A percentile compares a stretch with the other conserved stretches of the same genome.
These are phyloP conservation scores for Calidris pygmaea DNA, from an alignment of 2,113 vertebrate species.

Conservation along the genomic window DNA sequence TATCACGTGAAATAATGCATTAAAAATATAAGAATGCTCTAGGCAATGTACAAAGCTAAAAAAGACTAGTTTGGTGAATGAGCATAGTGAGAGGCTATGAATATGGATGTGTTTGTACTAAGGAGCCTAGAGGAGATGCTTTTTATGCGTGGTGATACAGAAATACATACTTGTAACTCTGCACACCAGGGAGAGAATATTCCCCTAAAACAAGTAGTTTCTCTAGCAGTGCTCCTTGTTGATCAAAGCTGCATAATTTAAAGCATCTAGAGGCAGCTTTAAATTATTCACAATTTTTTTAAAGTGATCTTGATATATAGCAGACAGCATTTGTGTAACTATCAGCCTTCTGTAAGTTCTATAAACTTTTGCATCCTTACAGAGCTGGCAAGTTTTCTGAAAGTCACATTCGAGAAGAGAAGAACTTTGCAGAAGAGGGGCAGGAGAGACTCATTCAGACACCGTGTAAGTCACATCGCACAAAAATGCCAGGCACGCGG, in stretches of 20 bases:
- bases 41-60: not conserved
- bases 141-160: not conserved
- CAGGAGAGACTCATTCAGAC: not conserved
- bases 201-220: slow-evolving; percentile 35
- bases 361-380: not conserved
- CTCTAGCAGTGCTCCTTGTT: slow-evolving; percentile 27
- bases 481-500: not conserved
- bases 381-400: not conserved
- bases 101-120: slow-evolving; percentile 7
- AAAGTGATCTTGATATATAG: not conserved
- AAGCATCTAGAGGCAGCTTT: slow-evolving; percentile 63
- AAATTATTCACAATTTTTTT: slow-evolving; percentile 55
- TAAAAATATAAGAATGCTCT: not conserved
- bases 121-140: slow-evolving; percentile 40
- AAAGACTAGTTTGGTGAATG: slow-evolving; percentile 31
- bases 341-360: not conserved
- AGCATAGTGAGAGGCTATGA: slow-evolving; percentile 1
- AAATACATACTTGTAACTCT: slow-evolving; percentile 14
- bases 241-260: slow-evolving; percentile 78
- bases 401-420: not conserved
- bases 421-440: not conserved
- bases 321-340: not conserved
- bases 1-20: not conserved
- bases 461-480: not conserved
- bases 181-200: slow-evolving; percentile 29